Evolutionary conservation across 2,797 vertebrate genomes (phyloP).

Genomic region (Acrossocheilus wenchowensis): DNA sequence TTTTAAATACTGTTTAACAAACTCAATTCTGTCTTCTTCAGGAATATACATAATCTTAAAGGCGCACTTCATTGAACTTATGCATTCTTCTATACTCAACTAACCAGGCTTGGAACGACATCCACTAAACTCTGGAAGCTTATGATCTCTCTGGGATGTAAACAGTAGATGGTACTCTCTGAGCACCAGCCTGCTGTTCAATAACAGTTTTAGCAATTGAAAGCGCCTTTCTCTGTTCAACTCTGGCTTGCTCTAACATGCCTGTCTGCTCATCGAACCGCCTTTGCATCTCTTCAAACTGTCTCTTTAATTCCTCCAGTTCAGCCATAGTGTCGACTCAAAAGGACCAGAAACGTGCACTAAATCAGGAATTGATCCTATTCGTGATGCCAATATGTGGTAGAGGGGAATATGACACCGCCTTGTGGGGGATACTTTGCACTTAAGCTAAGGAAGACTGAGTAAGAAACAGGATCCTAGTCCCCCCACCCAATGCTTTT

Average conservation of each 20-base stretch:
- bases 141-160: constrained; percentile 27
- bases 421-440: background rate
- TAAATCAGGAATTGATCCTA: background rate
- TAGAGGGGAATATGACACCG: background rate
- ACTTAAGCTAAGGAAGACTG: background rate
- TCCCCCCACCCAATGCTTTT: too few relatives aligned
- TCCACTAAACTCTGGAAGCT: constrained; percentile 27
- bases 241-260: constrained; percentile 2
- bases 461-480: too few relatives aligned
- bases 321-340: background rate
- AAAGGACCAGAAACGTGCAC: background rate
- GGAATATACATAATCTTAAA: constrained; percentile 29
- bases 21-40: background rate
- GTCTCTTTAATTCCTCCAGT: background rate
- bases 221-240: background rate
- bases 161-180: background rate
- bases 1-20: constrained; percentile 6
- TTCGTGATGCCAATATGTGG: background rate
- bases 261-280: background rate
- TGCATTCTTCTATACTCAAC: constrained; percentile 28
- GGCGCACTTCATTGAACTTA: constrained; percentile 11
- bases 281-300: constrained; percentile 8
- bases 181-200: background rate
- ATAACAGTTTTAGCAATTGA: constrained; percentile 4
- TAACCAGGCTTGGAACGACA: background rate